Evolutionary conservation across 2,888 invertebrate species (phyloP).

Genomic region (Hypercompe scribonia): DNA sequence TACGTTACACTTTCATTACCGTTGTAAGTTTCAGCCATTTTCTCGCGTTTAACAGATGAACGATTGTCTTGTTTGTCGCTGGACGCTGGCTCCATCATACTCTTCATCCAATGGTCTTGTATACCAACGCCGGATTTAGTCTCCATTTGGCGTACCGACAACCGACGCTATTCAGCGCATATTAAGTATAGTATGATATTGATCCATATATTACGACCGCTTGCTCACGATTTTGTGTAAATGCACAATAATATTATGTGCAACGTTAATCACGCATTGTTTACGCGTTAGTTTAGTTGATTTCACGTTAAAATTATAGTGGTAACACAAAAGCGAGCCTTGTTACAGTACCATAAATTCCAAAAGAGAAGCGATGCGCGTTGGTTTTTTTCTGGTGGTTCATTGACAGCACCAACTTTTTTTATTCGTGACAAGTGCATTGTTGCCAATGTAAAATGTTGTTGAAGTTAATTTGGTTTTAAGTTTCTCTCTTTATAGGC

Average conservation of each 20-base stretch:
- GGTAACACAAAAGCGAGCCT: constrained; percentile 85
- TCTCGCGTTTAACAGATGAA: constrained; percentile 77
- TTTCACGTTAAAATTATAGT: constrained; percentile 70
- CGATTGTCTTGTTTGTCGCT: constrained; percentile 76
- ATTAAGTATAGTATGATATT: constrained; percentile 65
- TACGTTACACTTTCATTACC: constrained; percentile 73
- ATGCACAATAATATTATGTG: constrained; percentile 54
- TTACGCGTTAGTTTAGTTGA: constrained; percentile 75
- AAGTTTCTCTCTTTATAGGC: neutral
- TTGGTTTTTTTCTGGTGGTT: constrained; percentile 80
- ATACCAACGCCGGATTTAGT: constrained; percentile 76
- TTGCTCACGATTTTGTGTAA: constrained; percentile 61
- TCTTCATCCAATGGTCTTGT: constrained; percentile 84
- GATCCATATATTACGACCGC: constrained; percentile 68
- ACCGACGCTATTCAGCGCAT: constrained; percentile 64
- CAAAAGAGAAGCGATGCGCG: constrained; percentile 86
- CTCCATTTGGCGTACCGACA: constrained; percentile 71
- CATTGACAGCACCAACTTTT: constrained; percentile 79
- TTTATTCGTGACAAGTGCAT: constrained; percentile 69
- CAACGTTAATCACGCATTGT: constrained; percentile 75
- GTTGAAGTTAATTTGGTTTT: neutral
- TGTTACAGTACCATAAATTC: constrained; percentile 86
- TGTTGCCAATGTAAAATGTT: constrained; percentile 64
- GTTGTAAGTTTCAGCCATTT: constrained; percentile 79
- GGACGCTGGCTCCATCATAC: constrained; percentile 82